These are phyloP conservation scores for Criorhina ranunculi DNA, from an alignment of 2,888 invertebrate species.

Conservation along the genomic window DNA sequence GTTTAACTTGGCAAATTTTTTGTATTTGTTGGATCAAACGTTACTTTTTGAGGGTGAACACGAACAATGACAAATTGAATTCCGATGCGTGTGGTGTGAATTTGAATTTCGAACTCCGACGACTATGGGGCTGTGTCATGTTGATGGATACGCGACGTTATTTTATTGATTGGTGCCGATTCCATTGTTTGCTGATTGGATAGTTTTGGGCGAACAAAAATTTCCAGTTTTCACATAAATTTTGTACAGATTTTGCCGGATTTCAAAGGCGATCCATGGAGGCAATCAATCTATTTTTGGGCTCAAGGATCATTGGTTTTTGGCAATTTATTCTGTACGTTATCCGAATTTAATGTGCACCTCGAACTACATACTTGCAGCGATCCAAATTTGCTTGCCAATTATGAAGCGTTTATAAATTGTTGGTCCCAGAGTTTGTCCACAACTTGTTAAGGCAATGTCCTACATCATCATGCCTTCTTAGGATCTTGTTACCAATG, in stretches of 20 bases:
- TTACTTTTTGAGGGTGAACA: constrained; percentile 4
- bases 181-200: constrained; percentile 6
- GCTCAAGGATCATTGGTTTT: not conserved
- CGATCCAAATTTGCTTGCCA: no score
- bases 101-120: not conserved
- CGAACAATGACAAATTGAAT: constrained; percentile 10
- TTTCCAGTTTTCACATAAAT: not conserved
- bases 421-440: no score
- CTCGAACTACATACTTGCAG: no score
- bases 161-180: not conserved
- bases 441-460: no score
- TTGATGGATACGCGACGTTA: constrained; percentile 17
- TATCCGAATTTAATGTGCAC: no score
- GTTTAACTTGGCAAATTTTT: not conserved
- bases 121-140: not conserved
- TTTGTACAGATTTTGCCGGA: not conserved
- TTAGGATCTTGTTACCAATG: no score
- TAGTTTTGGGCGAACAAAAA: not conserved
- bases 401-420: no score
- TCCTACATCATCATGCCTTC: no score
- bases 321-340: no score
- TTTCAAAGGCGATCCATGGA: not conserved
- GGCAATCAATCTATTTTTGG: not conserved
- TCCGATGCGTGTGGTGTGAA: constrained; percentile 16
- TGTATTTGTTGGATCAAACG: not conserved